Conservation (phyloP, 2,797 vertebrate genomes). For the Xiphorhynchus erythropygius region DNA sequence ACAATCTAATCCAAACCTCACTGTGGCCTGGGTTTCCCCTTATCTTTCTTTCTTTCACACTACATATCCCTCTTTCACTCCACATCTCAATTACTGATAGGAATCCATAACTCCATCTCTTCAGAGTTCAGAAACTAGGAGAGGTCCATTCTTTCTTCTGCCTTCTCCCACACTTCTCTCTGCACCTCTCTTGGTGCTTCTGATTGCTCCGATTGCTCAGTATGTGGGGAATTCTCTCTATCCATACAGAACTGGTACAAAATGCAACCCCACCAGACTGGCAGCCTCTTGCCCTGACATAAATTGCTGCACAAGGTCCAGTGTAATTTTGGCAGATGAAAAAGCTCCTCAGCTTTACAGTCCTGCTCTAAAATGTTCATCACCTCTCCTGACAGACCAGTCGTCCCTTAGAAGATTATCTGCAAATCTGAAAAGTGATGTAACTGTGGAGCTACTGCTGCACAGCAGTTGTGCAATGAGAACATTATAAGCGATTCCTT, state of each 20-base stretch:
- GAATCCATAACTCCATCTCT: not conserved
- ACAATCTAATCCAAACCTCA: not conserved
- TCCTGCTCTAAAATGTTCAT: not conserved
- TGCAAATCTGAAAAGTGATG: not conserved
- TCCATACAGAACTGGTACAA: not conserved
- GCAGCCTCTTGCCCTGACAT: not conserved
- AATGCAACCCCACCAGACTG: not conserved
- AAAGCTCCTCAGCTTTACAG: not conserved
- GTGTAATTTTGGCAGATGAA: not conserved
- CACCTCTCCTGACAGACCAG: not conserved
- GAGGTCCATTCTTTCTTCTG: not conserved
- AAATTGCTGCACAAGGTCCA: not conserved
- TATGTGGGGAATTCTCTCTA: not conserved
- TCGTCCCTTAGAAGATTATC: not conserved
- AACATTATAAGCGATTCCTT: not conserved
- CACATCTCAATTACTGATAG: rapidly evolving
- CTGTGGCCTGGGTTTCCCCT: not conserved
- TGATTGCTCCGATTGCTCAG: rapidly evolving
- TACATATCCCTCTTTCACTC: not conserved
- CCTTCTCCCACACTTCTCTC: not conserved
- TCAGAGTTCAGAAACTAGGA: not conserved
- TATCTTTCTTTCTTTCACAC: not conserved
- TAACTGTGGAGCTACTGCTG: not conserved
- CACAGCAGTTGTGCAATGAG: not conserved
- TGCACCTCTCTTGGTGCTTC: not conserved